Conservation (phyloP, 2,113 vertebrate genomes). For the Nesogale talazaci region DNA sequence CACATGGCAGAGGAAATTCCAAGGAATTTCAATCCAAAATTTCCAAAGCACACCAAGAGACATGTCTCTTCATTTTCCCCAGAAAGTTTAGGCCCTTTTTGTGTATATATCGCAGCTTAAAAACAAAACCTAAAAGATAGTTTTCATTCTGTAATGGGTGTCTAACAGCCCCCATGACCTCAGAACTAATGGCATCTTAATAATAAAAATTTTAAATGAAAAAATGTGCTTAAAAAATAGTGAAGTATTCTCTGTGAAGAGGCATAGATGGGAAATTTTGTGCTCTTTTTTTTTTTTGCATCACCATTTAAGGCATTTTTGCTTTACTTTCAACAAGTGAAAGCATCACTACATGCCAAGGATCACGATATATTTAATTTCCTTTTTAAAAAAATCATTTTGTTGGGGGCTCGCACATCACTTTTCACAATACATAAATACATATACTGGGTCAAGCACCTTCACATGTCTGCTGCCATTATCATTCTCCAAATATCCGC, state of each 20-base stretch:
- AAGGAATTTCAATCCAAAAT: background rate
- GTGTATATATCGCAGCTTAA: background rate
- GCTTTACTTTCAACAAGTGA: constrained; percentile 6
- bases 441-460: no score
- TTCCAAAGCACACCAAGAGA: background rate
- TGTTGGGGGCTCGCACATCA: no score
- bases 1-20: background rate
- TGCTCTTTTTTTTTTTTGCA: background rate
- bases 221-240: accelerated
- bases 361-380: constrained; percentile 22
- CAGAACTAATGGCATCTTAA: background rate
- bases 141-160: background rate
- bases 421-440: no score
- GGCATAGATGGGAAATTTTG: background rate
- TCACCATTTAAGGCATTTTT: constrained; percentile 1
- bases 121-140: background rate
- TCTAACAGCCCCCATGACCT: background rate
- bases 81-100: background rate
- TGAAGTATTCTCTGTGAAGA: background rate
- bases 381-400: no score
- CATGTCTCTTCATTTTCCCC: background rate
- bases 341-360: constrained; percentile 2
- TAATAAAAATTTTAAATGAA: background rate
- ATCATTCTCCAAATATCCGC: no score
- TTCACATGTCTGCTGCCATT: no score